Conservation (phyloP, 2,113 vertebrate species). For the Ptychochromis oligacanthus region DNA sequence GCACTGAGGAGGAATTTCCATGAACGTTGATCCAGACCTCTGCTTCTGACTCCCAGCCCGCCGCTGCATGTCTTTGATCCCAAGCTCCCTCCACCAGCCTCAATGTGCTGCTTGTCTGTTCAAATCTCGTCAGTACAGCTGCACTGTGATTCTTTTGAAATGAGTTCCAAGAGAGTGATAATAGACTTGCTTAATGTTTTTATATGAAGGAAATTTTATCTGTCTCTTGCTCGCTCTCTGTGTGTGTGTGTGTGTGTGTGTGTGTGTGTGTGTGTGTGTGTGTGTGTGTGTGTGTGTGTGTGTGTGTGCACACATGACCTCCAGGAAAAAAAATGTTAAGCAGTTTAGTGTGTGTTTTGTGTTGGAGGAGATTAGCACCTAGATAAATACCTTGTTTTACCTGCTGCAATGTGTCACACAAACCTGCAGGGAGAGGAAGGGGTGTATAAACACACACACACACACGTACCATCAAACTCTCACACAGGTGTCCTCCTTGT, state of each 20-base stretch:
- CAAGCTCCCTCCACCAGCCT: not conserved
- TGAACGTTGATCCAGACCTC: slow-evolving; percentile 16
- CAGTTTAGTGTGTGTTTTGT: not conserved
- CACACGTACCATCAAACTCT: slow-evolving; percentile 12
- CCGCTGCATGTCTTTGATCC: slow-evolving; percentile 3
- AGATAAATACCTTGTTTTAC: slow-evolving; percentile 49
- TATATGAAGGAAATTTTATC: not conserved
- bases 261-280: slow-evolving; percentile 5
- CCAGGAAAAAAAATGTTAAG: not conserved
- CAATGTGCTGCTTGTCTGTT: slow-evolving; percentile 13
- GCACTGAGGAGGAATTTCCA: slow-evolving; percentile 42
- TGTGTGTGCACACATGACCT: not conserved
- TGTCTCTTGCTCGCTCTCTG: not conserved
- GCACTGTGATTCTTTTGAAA: not conserved
- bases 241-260: not conserved
- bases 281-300: too few species aligned
- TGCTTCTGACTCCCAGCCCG: not conserved
- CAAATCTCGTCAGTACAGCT: not conserved
- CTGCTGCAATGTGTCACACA: slow-evolving; percentile 65
- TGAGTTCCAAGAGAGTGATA: not conserved
- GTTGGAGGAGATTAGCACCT: slow-evolving; percentile 12
- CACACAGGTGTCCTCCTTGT: not conserved
- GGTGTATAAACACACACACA: slow-evolving; percentile 11
- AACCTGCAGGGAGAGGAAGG: slow-evolving; percentile 35
- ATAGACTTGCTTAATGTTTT: not conserved